Base-by-base conservation (phyloP, 1,140 invertebrate genomes). In the Meteorus sp. region DNA sequence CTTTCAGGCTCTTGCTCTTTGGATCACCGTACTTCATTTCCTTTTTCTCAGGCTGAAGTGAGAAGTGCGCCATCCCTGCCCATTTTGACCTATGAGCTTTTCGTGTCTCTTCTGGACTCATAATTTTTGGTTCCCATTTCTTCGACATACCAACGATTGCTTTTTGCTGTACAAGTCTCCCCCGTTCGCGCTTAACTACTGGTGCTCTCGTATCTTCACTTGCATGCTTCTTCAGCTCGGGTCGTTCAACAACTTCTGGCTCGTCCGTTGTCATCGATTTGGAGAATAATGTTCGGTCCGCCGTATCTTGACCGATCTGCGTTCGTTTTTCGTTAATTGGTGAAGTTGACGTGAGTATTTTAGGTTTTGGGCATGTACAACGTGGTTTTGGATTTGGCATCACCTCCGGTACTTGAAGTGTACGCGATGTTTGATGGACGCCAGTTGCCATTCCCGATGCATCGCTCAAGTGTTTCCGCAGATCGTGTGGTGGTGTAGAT, bases 381-480 rank as follows among this genome's bases (percentile, higher is more conserved):
- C 73, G 70, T 0, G 74, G 71, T 9, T 76, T 77, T 2, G 77
- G 75, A 58, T 78, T 78, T 3, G 68, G 74, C 56, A 74, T 55
- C 1, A 74, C 71, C 17, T 79, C 78, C 3, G 77, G 78, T 1
- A 79, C 75, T 45, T 77, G 71, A 0, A 79, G 61, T 0, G 70
- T 72, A 61, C 71, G 71, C 20, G 61, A 67, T 3, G 48, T 43
- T 44, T 35, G 56, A 19, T 31, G 45, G 1, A 39, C 35, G 9
- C 66, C 68, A 9, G 73, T 70, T 4, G 70, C 76, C 67, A 78
- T 74, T 11, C 74, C 69, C 22, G 74, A 74, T 17, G 78, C 77
- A 37, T 78, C 75, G 63, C 78, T 80, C 43, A 71, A 69, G 56
- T 80, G 78, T 41, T 80, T 80, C 6, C 77, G 64, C 6, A 79